Percentiles rank a stretch among this genome's conserved stretches.
Conservation (phyloP, 2,113 vertebrate genomes). For the Cyphomyrus discorhynchus region DNA sequence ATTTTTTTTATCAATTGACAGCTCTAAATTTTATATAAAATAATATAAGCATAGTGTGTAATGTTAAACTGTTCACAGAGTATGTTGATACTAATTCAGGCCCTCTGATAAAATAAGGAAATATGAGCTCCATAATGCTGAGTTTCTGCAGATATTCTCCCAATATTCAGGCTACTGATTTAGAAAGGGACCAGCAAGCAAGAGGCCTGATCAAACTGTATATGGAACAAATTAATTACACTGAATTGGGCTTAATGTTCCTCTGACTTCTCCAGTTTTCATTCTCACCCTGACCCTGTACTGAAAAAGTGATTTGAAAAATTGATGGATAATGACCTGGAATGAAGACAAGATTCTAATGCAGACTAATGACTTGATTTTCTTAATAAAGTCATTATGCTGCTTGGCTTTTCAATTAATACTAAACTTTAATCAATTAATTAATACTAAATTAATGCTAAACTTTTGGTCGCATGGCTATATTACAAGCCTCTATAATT, state of each 20-base stretch:
- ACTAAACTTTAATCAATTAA: neutral
- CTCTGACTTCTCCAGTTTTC: neutral
- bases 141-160: neutral
- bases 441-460: neutral
- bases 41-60: neutral
- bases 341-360: neutral
- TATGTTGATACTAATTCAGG: neutral
- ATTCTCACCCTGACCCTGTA: neutral
- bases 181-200: neutral
- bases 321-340: neutral
- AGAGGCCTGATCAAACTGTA: neutral
- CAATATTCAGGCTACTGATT: neutral
- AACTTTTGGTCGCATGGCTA: neutral
- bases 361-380: neutral
- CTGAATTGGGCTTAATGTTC: neutral
- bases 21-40: neutral
- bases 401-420: neutral
- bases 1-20: no score
- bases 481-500: neutral
- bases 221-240: neutral
- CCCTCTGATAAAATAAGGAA: neutral
- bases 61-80: neutral
- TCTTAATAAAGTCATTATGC: neutral
- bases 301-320: neutral
- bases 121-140: neutral